phyloP scores from a whole-genome alignment of 2,797 vertebrate genomes.

The Toxotes lorentzi region DNA sequence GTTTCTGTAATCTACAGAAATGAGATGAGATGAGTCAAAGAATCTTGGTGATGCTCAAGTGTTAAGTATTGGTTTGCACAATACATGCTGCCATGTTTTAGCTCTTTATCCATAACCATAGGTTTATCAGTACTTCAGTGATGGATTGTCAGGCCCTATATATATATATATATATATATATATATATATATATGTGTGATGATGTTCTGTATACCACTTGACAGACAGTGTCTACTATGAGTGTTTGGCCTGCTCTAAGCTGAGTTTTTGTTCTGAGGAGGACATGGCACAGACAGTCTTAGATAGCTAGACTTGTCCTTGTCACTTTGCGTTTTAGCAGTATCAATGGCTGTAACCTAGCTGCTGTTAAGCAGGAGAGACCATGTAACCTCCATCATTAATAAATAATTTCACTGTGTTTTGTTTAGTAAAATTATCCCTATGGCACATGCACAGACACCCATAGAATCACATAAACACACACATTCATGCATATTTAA shows the following conservation, averaged over 20 bases:
- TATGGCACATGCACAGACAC: background rate
- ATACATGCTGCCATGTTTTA: background rate
- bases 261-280: slow-evolving; percentile 36
- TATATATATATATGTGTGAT: too few species aligned
- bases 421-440: slow-evolving; percentile 5
- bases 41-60: background rate
- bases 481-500: background rate
- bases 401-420: slow-evolving; percentile 26
- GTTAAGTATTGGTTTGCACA: background rate
- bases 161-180: too few species aligned
- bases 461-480: background rate
- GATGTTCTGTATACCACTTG: slow-evolving; percentile 3
- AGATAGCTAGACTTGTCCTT: slow-evolving; percentile 48
- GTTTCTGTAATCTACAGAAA: too few species aligned
- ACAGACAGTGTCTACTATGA: background rate
- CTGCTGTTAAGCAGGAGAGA: slow-evolving; percentile 36
- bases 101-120: background rate
- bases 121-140: background rate
- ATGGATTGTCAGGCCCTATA: background rate
- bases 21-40: background rate
- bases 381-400: slow-evolving; percentile 23
- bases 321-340: slow-evolving; percentile 41
- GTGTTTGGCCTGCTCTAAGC: slow-evolving; percentile 16
- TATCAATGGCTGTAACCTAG: slow-evolving; percentile 51
- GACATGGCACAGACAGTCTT: slow-evolving; percentile 28